Base-by-base conservation (phyloP, 2,888 invertebrate genomes). In the Lypha dubia region DNA sequence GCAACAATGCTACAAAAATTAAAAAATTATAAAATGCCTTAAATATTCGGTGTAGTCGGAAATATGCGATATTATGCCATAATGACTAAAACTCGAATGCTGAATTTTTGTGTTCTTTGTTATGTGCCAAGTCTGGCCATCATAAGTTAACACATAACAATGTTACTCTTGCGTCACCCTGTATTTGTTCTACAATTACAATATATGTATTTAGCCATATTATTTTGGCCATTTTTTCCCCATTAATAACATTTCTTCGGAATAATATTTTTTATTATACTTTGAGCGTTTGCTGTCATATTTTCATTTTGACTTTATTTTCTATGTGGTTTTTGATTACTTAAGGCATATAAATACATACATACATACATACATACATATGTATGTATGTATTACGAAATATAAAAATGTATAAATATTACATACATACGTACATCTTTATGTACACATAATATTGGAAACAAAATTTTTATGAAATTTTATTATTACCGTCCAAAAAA, bases 231-330 rank as follows among this genome's bases (percentile, higher is more conserved):
- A 35, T 17, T 58, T n/a, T 32, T 32, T 58, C 35, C 5, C 17
- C 35, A 35, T 35, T 32, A 17, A 35, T 17, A 28, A 35, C 24
- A 58, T 58, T 17, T 58, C 6, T 17, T 17, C 58, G 9, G 35
- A 9, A 58, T 17, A 35, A 58, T 58, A 11, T 58, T 56, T 58
- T 58, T 58, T 58, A 28, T 53, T 58, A 0, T 58, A 9, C 32
- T 17, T 17, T 9, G n/a, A 17, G 24, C 17, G 15, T 56, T 28
- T n/a, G 15, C 11, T n/a, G 15, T 8, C 35, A 1, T n/a, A n/a
- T 53, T 53, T 53, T 53, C 15, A 1, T 58, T 28, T 51, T 5
- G 24, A 13, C 1, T 51, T 3, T 15, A n/a, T 28, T 15, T 53
- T 24, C 28, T 15, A 15, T 53, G 53, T 13, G 24, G 15, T 3